Base-by-base conservation (phyloP, 1,140 invertebrate genomes). In the Megathymus violae region DNA sequence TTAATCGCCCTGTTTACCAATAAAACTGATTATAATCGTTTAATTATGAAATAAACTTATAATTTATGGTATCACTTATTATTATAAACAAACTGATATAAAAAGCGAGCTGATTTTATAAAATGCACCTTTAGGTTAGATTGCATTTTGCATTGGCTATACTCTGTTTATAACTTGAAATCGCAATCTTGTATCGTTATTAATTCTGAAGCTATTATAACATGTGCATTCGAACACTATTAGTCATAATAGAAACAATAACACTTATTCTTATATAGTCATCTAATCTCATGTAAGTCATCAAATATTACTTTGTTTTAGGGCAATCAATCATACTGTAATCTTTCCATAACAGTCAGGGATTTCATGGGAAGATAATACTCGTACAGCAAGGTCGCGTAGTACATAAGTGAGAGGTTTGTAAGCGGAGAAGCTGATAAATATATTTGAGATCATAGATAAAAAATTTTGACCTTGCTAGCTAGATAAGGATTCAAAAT, bases 361-460 rank as follows among this genome's bases (percentile, higher is more conserved):
- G 36, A 41, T 54, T 54, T 54, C 19, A 41, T 27, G 7, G 36
- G 17, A 22, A 52, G 16, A 67, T 41, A 56, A 60, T n/a, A n/a
- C n/a, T n/a, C n/a, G n/a, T 52, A 69, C 47, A 48, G 46, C 64
- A 72, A 69, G 70, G 68, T 58, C 59, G 40, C 52, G 15, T 67
- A 36, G 65, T 71, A 72, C 64, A 13, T 64, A 70, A 59, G 34
- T 60, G 43, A 69, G 44, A 62, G 67, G 67, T n/a, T 46, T 38
- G 31, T 62, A 14, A 22, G 38, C 14, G 52, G 47, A 38, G 43
- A 67, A 48, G 15, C 52, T 74, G 76, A 82, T 82, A 82, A 73
- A 71, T 52, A 66, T 66, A 69, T 74, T 78, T 73, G 34, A 74
- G 77, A 78, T 77, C 69, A 74, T 65, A 74, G 74, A 79, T 74